Conservation (phyloP, 92 coral and sea anemone species). For the Bergia puertoricense region DNA sequence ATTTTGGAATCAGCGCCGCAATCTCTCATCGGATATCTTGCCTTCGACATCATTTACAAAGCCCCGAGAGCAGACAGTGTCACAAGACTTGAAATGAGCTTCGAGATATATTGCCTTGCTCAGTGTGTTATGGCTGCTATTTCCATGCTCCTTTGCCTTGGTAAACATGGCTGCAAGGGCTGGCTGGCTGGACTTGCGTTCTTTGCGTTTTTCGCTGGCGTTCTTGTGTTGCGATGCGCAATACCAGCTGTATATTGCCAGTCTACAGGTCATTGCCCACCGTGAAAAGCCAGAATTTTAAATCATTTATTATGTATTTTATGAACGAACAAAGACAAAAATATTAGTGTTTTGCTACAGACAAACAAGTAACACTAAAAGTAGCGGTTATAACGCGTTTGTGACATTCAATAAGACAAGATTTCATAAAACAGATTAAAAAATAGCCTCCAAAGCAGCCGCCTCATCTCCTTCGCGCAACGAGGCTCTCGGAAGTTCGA, state of each 20-base stretch:
- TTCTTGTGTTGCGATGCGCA: not conserved
- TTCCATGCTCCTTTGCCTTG: conserved; percentile 4
- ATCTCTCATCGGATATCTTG: conserved; percentile 28
- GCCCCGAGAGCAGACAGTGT: conserved; percentile 2
- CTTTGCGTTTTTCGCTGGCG: conserved; percentile 6
- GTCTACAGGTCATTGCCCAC: conserved; percentile 24
- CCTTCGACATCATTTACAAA: conserved; percentile 8
- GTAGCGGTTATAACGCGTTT: no score
- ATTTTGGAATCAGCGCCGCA: conserved; percentile 31
- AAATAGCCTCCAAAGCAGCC: no score
- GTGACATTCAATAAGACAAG: no score
- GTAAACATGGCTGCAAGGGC: conserved; percentile 8
- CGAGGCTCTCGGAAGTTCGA: no score
- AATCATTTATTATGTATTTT: no score
- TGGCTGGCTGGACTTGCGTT: not conserved
- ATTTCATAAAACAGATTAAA: no score
- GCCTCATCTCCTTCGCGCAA: no score
- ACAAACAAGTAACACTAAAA: no score
- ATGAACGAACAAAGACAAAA: no score
- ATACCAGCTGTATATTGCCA: conserved; percentile 12
- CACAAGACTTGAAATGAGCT: conserved; percentile 21
- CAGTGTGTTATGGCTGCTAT: conserved; percentile 26
- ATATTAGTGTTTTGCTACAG: no score
- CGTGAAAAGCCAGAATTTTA: not conserved
- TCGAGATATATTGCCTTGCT: conserved; percentile 11